phyloP scores from a whole-genome alignment of 1,140 invertebrate genomes.

The Magallana gigas region DNA sequence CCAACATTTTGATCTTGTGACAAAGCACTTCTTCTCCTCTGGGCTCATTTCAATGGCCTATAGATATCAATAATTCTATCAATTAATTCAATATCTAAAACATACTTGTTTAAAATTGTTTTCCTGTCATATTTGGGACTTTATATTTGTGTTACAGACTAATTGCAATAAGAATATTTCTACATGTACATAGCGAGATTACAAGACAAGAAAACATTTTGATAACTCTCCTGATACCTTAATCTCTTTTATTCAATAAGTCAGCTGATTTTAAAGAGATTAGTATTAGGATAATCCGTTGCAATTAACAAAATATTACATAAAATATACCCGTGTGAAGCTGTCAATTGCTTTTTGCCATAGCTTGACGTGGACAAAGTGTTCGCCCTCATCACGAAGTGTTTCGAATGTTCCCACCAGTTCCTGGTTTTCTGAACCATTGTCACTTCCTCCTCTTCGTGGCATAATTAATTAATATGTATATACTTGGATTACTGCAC shows the following conservation, averaged over 20 bases:
- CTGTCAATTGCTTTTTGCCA: slow-evolving; percentile 77
- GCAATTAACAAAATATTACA: not conserved
- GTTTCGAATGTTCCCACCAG: slow-evolving; percentile 72
- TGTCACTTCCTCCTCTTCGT: slow-evolving; percentile 64
- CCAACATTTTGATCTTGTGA: slow-evolving; percentile 93
- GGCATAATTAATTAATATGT: slow-evolving; percentile 38
- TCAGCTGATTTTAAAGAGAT: not conserved
- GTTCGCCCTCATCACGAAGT: slow-evolving; percentile 73
- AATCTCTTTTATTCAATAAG: not conserved
- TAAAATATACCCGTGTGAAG: slow-evolving; percentile 74
- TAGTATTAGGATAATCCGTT: not conserved
- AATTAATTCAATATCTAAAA: too few relatives aligned
- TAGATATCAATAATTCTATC: too few relatives aligned
- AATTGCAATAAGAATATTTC: too few relatives aligned
- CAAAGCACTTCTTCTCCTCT: slow-evolving; percentile 90
- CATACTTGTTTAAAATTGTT: too few relatives aligned
- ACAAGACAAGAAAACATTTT: not conserved
- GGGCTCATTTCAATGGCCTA: slow-evolving; percentile 87
- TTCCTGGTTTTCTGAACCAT: slow-evolving; percentile 68
- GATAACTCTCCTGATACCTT: not conserved
- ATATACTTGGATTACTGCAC: slow-evolving; percentile 22
- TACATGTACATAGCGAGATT: not conserved
- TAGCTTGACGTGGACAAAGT: slow-evolving; percentile 75
- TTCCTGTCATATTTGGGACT: too few relatives aligned
- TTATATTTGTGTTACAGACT: too few relatives aligned